phyloP scores from a whole-genome alignment of 2,888 invertebrate genomes.

The Sepiola atlantica region DNA sequence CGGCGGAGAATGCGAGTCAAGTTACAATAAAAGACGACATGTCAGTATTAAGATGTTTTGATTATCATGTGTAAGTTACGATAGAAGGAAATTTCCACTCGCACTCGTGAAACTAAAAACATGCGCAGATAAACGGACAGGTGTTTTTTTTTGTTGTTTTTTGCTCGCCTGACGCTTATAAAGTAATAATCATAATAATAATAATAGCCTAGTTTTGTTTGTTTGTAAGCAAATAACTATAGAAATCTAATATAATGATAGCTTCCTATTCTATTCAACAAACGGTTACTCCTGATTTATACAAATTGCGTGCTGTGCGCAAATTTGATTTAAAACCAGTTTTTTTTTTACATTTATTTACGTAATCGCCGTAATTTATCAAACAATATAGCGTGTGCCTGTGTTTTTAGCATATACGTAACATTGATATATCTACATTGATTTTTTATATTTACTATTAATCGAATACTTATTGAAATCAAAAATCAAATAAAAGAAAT shows the following conservation, averaged over 20 bases:
- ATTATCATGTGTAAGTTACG: neutral
- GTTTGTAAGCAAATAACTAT: neutral
- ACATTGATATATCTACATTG: neutral
- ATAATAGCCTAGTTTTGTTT: neutral
- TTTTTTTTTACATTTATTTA: neutral
- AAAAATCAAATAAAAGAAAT: too few species aligned
- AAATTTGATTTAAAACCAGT: neutral
- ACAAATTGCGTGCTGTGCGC: neutral
- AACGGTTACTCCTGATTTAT: neutral
- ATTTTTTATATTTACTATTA: neutral
- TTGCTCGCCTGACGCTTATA: neutral
- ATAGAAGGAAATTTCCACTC: neutral
- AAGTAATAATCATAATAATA: neutral
- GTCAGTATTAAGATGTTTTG: neutral
- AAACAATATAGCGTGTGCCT: neutral
- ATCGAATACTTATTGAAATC: too few species aligned
- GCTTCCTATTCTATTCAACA: neutral
- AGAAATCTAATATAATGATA: neutral
- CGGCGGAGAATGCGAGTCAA: neutral
- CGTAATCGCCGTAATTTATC: neutral
- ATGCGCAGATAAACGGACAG: neutral
- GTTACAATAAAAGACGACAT: neutral
- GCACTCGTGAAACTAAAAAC: neutral
- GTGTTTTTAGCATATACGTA: neutral
- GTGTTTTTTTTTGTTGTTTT: neutral